Evolutionary conservation across 2,113 vertebrate species (phyloP).

Genomic region (Calidris pygmaea): DNA sequence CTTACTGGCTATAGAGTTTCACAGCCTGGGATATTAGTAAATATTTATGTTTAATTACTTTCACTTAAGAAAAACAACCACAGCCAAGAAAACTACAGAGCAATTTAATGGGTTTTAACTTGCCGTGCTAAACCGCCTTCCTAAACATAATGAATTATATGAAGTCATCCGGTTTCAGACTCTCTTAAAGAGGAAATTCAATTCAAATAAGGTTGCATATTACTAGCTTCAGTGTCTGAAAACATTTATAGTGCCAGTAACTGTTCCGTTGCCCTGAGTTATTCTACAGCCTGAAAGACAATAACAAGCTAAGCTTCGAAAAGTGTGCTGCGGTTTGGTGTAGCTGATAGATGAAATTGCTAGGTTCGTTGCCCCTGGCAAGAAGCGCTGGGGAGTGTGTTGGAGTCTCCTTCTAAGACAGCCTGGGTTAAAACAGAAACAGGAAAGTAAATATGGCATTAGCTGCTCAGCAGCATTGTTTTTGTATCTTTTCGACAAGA

Average conservation of each 20-base stretch:
- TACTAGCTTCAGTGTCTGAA: conserved; percentile 59
- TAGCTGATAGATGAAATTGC: not conserved
- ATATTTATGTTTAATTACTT: conserved; percentile 68
- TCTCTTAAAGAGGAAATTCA: conserved; percentile 64
- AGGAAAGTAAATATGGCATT: conserved; percentile 9
- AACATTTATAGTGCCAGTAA: conserved; percentile 57
- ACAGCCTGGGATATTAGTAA: conserved; percentile 60
- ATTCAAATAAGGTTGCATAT: conserved; percentile 57
- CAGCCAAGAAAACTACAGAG: conserved; percentile 60
- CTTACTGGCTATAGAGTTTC: conserved; percentile 47
- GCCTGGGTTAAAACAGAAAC: not conserved
- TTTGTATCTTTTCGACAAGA: not conserved
- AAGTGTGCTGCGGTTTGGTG: conserved; percentile 15
- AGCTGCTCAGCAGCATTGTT: not conserved
- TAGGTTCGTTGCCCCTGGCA: not conserved
- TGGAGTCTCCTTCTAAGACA: not conserved
- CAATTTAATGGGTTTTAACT: conserved; percentile 64
- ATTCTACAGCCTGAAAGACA: conserved; percentile 41
- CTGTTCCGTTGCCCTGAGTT: conserved; percentile 25
- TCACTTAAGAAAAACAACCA: conserved; percentile 56
- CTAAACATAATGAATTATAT: conserved; percentile 64
- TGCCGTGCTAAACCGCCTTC: conserved; percentile 45
- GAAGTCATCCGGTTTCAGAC: conserved; percentile 65
- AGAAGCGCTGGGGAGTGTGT: not conserved
- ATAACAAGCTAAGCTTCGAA: conserved; percentile 10